Base-by-base conservation (phyloP, 2,797 vertebrate genomes). In the Chaetodon trifasciatus region DNA sequence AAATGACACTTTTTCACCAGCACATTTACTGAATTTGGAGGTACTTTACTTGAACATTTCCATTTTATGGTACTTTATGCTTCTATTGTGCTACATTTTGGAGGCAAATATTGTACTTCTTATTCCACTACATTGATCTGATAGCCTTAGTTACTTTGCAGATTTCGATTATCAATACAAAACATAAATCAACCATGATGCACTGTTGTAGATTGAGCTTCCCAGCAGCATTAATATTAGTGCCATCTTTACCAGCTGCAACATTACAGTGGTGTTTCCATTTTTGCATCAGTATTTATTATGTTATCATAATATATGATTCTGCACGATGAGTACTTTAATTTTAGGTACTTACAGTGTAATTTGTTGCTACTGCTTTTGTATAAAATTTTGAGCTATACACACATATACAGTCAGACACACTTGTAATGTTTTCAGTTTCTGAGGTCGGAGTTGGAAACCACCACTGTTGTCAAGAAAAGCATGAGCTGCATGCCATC, bases 401-500 rank as follows among this genome's bases (percentile, higher is more conserved):
- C 39, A 24, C 9, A 53, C n/a, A 28, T 5, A 49, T 24, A 35
- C 24, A 49, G 19, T 2, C 5, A 5, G 66, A 52, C 16, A 35
- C 7, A 58, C 11, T 56, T 6, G 49, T 15, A 1, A 49, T 8
- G 12, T 28, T 44, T 44, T 40, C 64, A n/a, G 64, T 23, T 12
- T 3, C 61, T 5, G 37, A 13, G 37, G 37, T 63, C 40, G 19
- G 40, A 66, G 57, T 21, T 1, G n/a, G 42, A 35, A 28, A 32
- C 9, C 28, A 47, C 9, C 12, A n/a, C 4, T 16, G 3, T 4
- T 8, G 39, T 39, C 67, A 9, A 17, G n/a, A 24, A 60, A 12
- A 50, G 32, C 76, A 6, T 0, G 32, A 61, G 74, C 74, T 3
- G 15, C 15, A 21, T 19, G 63, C 78, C 70, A 42, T 82, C 74